phyloP scores from a whole-genome alignment of 64 coral and sea anemone species.

The Montipora foliosa region DNA sequence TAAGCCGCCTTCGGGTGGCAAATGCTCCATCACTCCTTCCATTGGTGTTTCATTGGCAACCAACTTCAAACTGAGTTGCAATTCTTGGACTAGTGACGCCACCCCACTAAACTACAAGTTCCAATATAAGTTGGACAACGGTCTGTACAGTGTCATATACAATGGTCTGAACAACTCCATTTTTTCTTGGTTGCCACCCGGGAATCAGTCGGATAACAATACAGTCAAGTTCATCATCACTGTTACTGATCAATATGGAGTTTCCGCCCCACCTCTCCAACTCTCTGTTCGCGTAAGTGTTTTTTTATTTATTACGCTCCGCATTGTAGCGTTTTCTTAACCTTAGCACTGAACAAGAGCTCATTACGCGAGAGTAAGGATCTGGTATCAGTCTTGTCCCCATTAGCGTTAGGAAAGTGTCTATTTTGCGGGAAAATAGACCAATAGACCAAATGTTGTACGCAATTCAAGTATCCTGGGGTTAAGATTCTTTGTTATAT shows the following conservation, averaged over 20 bases:
- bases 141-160: conserved; percentile 16
- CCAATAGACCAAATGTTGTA: too few species aligned
- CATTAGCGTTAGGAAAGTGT: too few species aligned
- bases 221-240: neutral
- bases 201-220: neutral
- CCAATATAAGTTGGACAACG: conserved; percentile 1
- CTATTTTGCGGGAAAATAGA: too few species aligned
- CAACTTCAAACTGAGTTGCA: conserved; percentile 24
- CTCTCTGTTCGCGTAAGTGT: neutral
- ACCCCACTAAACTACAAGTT: conserved; percentile 9
- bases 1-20: neutral
- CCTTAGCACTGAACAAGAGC: too few species aligned
- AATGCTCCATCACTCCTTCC: conserved; percentile 2
- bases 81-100: neutral
- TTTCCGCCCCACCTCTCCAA: neutral
- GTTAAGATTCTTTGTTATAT: too few species aligned
- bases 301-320: neutral
- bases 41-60: conserved; percentile 10
- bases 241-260: conserved; percentile 8
- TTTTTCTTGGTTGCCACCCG: conserved; percentile 18
- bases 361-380: too few species aligned
- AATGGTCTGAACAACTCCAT: neutral
- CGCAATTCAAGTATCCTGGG: too few species aligned
- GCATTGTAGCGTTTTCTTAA: too few species aligned
- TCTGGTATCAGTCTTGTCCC: too few species aligned